Base-by-base conservation (phyloP, 2,113 vertebrate genomes). In the Poicephalus gulielmi region DNA sequence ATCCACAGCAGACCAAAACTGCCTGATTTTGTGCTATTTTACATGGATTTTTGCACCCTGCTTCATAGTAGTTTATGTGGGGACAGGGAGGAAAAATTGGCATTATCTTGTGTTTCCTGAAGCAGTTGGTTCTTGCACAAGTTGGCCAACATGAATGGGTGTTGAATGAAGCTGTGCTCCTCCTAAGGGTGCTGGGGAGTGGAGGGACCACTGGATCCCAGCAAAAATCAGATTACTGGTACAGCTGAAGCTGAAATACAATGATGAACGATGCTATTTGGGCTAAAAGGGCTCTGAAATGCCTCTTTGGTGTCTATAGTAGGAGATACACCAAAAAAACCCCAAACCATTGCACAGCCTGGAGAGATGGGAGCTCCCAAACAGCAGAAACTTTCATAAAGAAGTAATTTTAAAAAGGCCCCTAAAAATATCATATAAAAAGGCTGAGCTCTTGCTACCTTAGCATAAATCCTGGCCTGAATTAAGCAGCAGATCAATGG, bases 11-110 rank as follows among this genome's bases (percentile, higher is more conserved):
- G 77, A 77, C 55, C 81, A 53, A 88, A 95, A 94, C 50, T 66
- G 69, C 77, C 73, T 22, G 46, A 69, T 95, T 96, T 97, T 81
- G 52, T 57, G 52, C 90, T 94, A 79, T 97, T 97, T 97, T 88
- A 88, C 87, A 33, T 53, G 63, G 55, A 64, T 94, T 95, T 97
- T 95, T 93, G 17, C 3, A 0, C 5, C 15, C 3, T 30, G 12
- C 13, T 75, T 35, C 12, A 3, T 13, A 47, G n/a, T 28, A 28
- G 11, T 1, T 0, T 16, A 10, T 33, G 27, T 0, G 0, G 31
- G 28, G 27, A 44, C 20, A 43, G 35, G 47, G 31, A 53, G 16
- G 39, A 10, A 9, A 71, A 84, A 50, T 2, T 2, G 8, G 0
- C 0, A 0, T 76, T 37, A 52, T 25, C 39, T 73, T 52, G 9